Base-by-base conservation (phyloP, 2,888 invertebrate genomes). In the Drosophila meridiana region DNA sequence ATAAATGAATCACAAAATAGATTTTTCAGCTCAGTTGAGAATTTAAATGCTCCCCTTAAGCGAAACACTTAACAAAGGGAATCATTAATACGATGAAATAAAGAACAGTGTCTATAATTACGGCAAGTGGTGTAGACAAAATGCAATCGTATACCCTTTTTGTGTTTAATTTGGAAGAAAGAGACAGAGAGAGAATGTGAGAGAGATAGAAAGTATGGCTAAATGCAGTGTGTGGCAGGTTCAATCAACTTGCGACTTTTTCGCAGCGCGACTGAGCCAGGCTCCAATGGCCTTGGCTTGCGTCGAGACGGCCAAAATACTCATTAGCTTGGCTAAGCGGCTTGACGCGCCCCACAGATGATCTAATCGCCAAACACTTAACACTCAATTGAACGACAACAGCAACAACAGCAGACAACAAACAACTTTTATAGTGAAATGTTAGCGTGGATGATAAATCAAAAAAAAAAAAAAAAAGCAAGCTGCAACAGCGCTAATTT, bases 291-390 rank as follows among this genome's bases (percentile, higher is more conserved):
- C 83, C 80, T 81, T 83, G 83, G 52, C 76, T 69, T 69, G 62
- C 48, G 78, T 53, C 59, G 34, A 65, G 53, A 7, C 63, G 60
- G 20, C 71, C 62, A 50, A 65, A 65, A 66, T 55, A 58, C 62
- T 80, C 72, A 77, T 80, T 82, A 83, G 38, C 72, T 70, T 66
- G 69, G 38, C 63, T 81, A 70, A 80, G 81, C 81, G 72, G 80
- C 77, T 80, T 80, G 80, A 80, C 81, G 73, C 73, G 59, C 81
- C 81, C 66, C 73, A 67, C 43, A 56, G 80, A 82, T 82, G 81
- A 82, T 82, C 83, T 83, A 82, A 82, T 82, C 83, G 69, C 42
- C 69, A 57, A 69, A 70, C 81, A 83, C 81, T 83, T 83, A 80
- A 69, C 80, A 83, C 83, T 80, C 74, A 77, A 77, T 74, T 72